phyloP scores from a whole-genome alignment of 37 sponge, comb jelly and placozoan genomes.

The Spongilla lacustris region DNA sequence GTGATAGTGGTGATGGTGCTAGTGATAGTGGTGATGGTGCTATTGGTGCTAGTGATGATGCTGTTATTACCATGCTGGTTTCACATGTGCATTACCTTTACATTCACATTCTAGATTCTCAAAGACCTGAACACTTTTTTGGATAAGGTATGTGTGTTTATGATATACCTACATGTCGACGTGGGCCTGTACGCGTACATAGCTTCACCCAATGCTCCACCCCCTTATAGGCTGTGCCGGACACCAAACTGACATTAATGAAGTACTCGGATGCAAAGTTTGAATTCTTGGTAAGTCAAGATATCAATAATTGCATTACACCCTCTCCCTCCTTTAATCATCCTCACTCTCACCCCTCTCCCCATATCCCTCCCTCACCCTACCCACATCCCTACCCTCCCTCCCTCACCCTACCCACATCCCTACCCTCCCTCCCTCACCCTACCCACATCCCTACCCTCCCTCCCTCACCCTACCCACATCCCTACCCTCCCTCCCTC shows the following conservation, averaged over 20 bases:
- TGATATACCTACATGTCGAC: not conserved
- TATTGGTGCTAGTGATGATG: too few relatives aligned
- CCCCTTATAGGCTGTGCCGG: constrained; percentile 84
- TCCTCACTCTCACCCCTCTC: too few relatives aligned
- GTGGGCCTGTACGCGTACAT: too few relatives aligned
- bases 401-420: too few relatives aligned
- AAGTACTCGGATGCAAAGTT: constrained; percentile 95
- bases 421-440: not conserved
- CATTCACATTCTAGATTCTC: constrained; percentile 60
- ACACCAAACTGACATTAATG: constrained; percentile 91
- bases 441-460: not conserved
- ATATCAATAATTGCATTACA: not conserved
- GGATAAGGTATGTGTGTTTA: constrained; percentile 56
- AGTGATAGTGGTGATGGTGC: too few relatives aligned
- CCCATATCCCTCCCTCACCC: too few relatives aligned
- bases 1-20: not conserved
- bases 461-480: too few relatives aligned
- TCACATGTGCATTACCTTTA: too few relatives aligned
- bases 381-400: too few relatives aligned
- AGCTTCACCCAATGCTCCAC: not conserved
- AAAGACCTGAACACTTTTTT: constrained; percentile 86
- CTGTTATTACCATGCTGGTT: too few relatives aligned
- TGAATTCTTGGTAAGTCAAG: constrained; percentile 84
- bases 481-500: too few relatives aligned
- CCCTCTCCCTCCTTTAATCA: too few relatives aligned